Conservation (phyloP, 2,797 vertebrate genomes). For the Ctenopoma multispine region DNA sequence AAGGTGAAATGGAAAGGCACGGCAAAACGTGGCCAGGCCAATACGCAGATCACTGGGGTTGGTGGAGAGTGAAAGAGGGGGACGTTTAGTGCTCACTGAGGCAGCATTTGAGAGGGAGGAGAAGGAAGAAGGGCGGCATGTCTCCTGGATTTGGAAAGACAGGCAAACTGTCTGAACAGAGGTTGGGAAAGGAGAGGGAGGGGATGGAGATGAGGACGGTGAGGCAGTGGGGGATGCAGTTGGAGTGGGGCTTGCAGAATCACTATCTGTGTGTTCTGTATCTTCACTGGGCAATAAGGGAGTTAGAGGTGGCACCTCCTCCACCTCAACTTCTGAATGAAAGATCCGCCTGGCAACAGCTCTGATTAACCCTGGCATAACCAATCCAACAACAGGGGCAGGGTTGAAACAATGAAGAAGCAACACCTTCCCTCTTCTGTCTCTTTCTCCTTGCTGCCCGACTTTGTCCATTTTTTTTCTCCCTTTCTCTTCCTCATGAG, state of each 20-base stretch:
- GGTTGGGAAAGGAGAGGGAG: constrained; percentile 69
- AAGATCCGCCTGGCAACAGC: constrained; percentile 94
- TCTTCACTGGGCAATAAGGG: constrained; percentile 87
- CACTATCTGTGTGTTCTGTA: constrained; percentile 66
- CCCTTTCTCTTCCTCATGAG: constrained; percentile 84
- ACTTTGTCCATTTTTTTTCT: constrained; percentile 58
- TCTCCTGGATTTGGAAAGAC: constrained; percentile 88
- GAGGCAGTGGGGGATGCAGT: constrained; percentile 74
- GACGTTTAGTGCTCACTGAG: constrained; percentile 79
- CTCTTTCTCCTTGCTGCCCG: constrained; percentile 38
- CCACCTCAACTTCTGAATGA: constrained; percentile 90
- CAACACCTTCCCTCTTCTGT: constrained; percentile 72
- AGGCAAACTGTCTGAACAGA: constrained; percentile 69
- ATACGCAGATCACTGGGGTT: constrained; percentile 92
- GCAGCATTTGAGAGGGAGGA: constrained; percentile 79
- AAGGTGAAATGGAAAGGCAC: constrained; percentile 96
- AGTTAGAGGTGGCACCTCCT: constrained; percentile 88
- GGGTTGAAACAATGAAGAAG: constrained; percentile 96
- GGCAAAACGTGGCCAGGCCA: constrained; percentile 95
- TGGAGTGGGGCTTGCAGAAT: constrained; percentile 73
- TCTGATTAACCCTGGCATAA: constrained; percentile 95
- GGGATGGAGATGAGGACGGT: constrained; percentile 87
- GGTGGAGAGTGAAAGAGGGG: constrained; percentile 86
- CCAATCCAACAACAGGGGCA: constrained; percentile 92
- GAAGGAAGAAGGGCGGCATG: constrained; percentile 37